Percentiles rank a stretch among this genome's conserved stretches.
Evolutionary conservation across 2,797 vertebrate species (phyloP).

Genomic region (Peromyscus attwateri): DNA sequence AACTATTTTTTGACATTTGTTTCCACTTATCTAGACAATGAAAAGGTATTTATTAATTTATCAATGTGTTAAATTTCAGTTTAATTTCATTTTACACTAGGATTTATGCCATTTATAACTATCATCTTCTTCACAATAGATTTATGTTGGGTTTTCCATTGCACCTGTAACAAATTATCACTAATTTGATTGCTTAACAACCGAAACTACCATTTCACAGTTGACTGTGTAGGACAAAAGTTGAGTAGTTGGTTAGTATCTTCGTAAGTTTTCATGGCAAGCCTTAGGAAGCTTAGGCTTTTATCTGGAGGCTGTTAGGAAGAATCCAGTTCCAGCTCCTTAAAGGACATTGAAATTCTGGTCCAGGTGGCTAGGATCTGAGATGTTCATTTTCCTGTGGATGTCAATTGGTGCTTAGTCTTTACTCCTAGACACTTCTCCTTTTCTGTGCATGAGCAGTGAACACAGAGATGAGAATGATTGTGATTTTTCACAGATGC

Average conservation of each 20-base stretch:
- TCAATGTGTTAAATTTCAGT: not conserved
- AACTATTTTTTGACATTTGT: constrained; percentile 1
- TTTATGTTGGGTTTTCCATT: not conserved
- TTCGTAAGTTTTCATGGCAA: not conserved
- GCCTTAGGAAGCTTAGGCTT: not conserved
- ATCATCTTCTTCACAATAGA: not conserved
- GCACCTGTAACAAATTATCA: not conserved
- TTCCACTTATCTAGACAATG: not conserved
- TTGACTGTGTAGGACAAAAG: not conserved
- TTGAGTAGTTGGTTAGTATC: not conserved
- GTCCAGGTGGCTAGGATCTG: not conserved
- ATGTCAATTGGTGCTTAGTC: not conserved
- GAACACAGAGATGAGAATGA: not conserved
- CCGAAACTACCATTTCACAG: not conserved
- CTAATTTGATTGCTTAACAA: not conserved
- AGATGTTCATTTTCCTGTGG: not conserved
- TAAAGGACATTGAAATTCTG: not conserved
- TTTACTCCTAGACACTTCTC: not conserved
- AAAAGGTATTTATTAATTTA: constrained; percentile 4
- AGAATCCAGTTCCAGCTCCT: not conserved
- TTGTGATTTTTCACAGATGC: not conserved
- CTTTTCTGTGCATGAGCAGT: not conserved
- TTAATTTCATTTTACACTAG: constrained; percentile 41
- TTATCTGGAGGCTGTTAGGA: not conserved
- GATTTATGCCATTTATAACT: not conserved